These are phyloP conservation scores for Mellivora capensis DNA, from an alignment of 2,113 vertebrate species.

Conservation along the genomic window DNA sequence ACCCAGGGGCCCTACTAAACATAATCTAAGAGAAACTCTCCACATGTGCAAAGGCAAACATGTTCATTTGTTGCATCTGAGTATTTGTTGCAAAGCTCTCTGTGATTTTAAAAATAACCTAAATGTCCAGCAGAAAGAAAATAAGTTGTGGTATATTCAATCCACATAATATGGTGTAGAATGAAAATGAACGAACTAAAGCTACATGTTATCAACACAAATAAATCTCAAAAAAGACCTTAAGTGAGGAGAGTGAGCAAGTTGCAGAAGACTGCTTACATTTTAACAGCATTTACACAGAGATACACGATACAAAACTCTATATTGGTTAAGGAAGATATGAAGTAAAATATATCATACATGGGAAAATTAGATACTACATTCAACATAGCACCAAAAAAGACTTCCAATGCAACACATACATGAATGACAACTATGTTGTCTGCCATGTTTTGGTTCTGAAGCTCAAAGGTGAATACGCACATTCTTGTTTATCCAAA, in stretches of 20 bases:
- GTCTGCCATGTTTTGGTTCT: neutral
- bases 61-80: neutral
- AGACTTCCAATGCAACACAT: neutral
- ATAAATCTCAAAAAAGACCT: neutral
- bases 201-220: neutral
- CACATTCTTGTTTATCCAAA: neutral
- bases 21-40: neutral
- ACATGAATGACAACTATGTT: neutral
- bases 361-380: neutral
- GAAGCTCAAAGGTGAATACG: conserved; percentile 11
- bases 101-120: neutral
- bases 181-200: neutral
- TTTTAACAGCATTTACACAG: neutral
- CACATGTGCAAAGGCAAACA: neutral
- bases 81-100: neutral
- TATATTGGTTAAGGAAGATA: neutral
- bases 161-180: neutral
- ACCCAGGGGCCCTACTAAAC: neutral
- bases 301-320: neutral
- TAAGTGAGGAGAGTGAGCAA: neutral
- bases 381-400: neutral
- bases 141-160: neutral
- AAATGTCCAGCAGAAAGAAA: neutral
- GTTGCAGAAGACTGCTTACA: neutral
- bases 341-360: neutral